These are phyloP conservation scores for Galagoides demidoff DNA, from an alignment of 2,797 vertebrate species.

Conservation along the genomic window DNA sequence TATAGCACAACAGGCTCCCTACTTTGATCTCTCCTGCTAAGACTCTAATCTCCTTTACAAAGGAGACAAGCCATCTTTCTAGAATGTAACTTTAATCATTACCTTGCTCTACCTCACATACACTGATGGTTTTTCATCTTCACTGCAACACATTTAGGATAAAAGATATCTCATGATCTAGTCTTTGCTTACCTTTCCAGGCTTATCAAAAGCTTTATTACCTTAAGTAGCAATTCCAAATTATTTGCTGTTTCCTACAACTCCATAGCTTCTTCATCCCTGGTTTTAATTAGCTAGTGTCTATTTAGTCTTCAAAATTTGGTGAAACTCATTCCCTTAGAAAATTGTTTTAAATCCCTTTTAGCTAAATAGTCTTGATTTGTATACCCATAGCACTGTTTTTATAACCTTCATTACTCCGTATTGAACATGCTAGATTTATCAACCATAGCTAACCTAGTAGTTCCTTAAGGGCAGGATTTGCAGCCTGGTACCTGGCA, in stretches of 20 bases:
- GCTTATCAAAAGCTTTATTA: not conserved
- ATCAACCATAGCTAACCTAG: not conserved
- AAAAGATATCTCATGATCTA: not conserved
- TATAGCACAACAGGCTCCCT: not conserved
- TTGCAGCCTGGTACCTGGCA: not conserved
- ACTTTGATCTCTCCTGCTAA: not conserved
- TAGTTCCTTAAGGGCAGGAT: not conserved
- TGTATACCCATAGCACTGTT: not conserved
- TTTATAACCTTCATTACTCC: not conserved
- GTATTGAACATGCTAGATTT: not conserved
- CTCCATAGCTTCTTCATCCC: not conserved
- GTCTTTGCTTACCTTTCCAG: not conserved
- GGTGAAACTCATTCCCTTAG: not conserved
- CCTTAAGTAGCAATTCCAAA: not conserved
- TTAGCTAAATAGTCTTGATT: not conserved
- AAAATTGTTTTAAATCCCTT: not conserved
- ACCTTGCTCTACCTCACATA: not conserved
- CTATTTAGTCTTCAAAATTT: conserved; percentile 7
- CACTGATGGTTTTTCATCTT: not conserved
- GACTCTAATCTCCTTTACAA: not conserved
- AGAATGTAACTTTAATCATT: not conserved
- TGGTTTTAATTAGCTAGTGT: conserved; percentile 20
- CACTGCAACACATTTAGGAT: not conserved
- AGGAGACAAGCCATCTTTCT: not conserved
- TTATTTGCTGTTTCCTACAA: not conserved